These are phyloP conservation scores for Crepidodera aurea DNA, from an alignment of 2,888 invertebrate species.

Conservation along the genomic window DNA sequence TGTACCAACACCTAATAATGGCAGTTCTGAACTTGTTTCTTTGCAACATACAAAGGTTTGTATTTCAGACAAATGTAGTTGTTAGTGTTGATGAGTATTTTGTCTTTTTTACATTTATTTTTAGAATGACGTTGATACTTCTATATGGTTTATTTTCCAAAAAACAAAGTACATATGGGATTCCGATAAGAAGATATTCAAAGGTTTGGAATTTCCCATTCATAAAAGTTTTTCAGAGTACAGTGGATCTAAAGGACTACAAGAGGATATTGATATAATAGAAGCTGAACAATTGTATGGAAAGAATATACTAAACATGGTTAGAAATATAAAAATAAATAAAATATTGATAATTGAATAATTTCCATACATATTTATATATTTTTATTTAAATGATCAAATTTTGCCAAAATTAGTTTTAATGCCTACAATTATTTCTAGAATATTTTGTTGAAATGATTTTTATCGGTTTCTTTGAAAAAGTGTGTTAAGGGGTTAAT, in stretches of 20 bases:
- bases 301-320: conserved; percentile 86
- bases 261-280: conserved; percentile 80
- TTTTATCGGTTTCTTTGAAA: too few relatives aligned
- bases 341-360: too few relatives aligned
- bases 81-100: background rate
- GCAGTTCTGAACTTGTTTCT: conserved; percentile 90
- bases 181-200: conserved; percentile 80
- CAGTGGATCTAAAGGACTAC: conserved; percentile 85
- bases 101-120: conserved; percentile 27
- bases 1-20: conserved; percentile 96
- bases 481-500: too few relatives aligned
- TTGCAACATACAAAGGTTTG: conserved; percentile 73
- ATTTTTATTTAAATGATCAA: too few relatives aligned
- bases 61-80: background rate
- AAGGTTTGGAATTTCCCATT: conserved; percentile 85
- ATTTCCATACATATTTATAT: too few relatives aligned
- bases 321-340: conserved; percentile 60
- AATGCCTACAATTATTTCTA: too few relatives aligned
- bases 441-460: too few relatives aligned
- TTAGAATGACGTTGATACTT: conserved; percentile 63
- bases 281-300: conserved; percentile 85
- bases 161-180: conserved; percentile 96
- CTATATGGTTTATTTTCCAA: conserved; percentile 94
- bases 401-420: too few relatives aligned
- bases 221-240: conserved; percentile 76